These are phyloP conservation scores for Hipposideros armiger DNA, from an alignment of 2,113 vertebrate species.

Conservation along the genomic window DNA sequence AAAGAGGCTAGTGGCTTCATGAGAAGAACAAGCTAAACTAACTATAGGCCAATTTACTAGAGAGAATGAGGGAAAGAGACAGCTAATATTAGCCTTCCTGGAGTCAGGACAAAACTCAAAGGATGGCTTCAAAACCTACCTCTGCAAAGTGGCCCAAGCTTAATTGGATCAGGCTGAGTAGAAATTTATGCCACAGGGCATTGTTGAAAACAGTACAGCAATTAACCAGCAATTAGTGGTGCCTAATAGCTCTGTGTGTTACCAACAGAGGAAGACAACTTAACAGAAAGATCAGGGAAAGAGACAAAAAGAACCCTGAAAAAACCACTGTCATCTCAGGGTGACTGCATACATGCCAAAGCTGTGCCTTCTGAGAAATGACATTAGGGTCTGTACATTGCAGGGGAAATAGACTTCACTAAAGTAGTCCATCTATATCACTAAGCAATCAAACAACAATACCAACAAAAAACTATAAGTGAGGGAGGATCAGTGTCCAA, in stretches of 20 bases:
- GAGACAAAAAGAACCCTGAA: background rate
- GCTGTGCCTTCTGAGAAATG: background rate
- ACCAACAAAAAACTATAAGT: background rate
- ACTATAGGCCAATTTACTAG: background rate
- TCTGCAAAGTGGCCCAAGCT: background rate
- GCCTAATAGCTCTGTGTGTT: background rate
- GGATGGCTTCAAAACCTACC: background rate
- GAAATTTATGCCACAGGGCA: background rate
- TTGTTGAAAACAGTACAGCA: conserved; percentile 13
- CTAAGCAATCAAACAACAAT: background rate
- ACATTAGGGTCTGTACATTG: background rate
- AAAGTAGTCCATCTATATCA: background rate
- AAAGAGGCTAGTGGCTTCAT: background rate
- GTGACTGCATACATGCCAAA: background rate
- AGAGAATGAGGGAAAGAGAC: background rate
- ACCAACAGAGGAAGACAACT: background rate
- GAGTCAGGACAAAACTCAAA: conserved; percentile 35
- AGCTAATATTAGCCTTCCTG: background rate
- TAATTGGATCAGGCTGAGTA: conserved; percentile 26
- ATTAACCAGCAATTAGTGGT: background rate
- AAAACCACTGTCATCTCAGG: background rate
- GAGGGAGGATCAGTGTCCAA: background rate
- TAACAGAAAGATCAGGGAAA: conserved; percentile 28
- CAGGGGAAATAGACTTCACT: background rate
- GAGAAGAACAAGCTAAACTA: conserved; percentile 13